Percentiles rank a stretch among this genome's conserved stretches.
Conservation (phyloP, 1,140 invertebrate species). For the Pentalonia nigronervosa region DNA sequence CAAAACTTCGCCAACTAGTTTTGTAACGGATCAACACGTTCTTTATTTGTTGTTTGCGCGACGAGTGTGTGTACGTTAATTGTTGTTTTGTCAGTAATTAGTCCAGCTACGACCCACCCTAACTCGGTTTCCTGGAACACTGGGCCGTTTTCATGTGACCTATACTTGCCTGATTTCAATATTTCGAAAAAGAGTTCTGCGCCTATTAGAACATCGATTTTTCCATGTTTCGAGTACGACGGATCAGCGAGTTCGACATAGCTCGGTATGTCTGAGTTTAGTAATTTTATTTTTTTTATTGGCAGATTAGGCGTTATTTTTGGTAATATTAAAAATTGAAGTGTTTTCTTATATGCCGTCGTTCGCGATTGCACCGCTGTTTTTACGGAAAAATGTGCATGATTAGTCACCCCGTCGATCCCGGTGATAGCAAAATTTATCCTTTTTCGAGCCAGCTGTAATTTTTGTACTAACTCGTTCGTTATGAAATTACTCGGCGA, state of each 20-base stretch:
- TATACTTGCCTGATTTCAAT: neutral
- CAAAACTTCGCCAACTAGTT: neutral
- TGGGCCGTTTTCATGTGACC: neutral
- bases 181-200: neutral
- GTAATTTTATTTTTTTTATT: neutral
- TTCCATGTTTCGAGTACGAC: neutral
- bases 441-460: neutral
- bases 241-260: neutral
- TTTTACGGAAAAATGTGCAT: neutral
- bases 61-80: neutral
- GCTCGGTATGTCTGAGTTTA: neutral
- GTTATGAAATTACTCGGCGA: conserved; percentile 23
- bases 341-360: neutral
- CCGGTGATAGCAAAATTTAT: neutral
- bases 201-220: neutral
- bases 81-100: neutral
- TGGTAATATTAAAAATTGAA: neutral
- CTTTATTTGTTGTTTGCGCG: neutral
- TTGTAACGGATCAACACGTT: neutral
- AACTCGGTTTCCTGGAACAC: neutral
- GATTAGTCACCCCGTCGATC: neutral
- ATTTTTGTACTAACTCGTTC: neutral
- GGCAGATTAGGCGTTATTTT: neutral
- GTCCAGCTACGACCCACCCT: neutral
- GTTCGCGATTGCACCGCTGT: neutral